Percentiles rank a stretch among this genome's conserved stretches.
These are phyloP conservation scores for Andrena haemorrhoa DNA, from an alignment of 2,888 invertebrate genomes.

Conservation along the genomic window DNA sequence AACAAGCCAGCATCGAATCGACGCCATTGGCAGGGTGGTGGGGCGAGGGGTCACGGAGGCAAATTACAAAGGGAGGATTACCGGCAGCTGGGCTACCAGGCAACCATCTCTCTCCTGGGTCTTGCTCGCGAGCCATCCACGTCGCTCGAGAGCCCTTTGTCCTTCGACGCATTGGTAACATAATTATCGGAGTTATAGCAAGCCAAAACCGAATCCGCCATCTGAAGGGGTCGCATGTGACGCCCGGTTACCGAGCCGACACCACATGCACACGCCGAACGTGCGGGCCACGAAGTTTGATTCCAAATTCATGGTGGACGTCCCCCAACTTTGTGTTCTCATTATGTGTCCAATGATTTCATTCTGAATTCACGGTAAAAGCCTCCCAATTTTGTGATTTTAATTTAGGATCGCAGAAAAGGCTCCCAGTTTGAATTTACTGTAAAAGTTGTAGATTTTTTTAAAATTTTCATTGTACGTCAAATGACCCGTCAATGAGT, in stretches of 20 bases:
- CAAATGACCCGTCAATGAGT: too few relatives aligned
- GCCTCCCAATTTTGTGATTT: background rate
- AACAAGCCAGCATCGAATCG: conserved; percentile 54
- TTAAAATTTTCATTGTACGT: too few relatives aligned
- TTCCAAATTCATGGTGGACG: background rate
- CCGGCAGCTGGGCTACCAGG: conserved; percentile 84
- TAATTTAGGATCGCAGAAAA: too few relatives aligned
- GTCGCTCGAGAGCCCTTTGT: conserved; percentile 83
- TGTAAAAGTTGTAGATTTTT: too few relatives aligned
- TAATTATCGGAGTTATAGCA: conserved; percentile 85
- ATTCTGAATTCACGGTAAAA: background rate
- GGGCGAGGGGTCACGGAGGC: conserved; percentile 82
- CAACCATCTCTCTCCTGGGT: conserved; percentile 77
- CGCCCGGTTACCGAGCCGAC: conserved; percentile 71
- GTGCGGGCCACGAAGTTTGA: background rate
- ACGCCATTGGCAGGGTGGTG: conserved; percentile 78
- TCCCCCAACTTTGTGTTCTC: background rate
- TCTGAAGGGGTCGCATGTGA: conserved; percentile 75
- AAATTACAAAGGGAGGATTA: conserved; percentile 85
- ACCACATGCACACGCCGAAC: conserved; percentile 28
- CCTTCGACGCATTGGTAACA: conserved; percentile 84
- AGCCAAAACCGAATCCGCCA: conserved; percentile 81
- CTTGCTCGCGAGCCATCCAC: conserved; percentile 77
- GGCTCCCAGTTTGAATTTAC: too few relatives aligned
- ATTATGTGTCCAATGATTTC: background rate